Evolutionary conservation across 1,140 invertebrate genomes (phyloP).

Genomic region (Anastatus disparis): DNA sequence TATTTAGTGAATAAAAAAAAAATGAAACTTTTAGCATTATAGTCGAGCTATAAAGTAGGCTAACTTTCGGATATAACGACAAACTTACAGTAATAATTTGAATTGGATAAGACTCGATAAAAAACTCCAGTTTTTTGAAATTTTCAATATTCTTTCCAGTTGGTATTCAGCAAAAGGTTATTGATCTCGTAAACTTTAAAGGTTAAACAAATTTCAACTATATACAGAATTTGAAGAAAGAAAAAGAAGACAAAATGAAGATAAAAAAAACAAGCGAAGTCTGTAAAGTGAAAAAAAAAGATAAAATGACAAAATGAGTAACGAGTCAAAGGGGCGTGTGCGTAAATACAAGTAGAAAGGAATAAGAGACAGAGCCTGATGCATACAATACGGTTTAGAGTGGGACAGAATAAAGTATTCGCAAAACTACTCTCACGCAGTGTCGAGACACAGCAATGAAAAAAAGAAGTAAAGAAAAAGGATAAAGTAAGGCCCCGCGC

Average conservation of each 20-base stretch:
- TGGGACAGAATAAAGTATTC: not conserved
- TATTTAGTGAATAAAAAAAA: too few species aligned
- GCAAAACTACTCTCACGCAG: conserved; percentile 9
- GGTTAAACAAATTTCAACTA: too few species aligned
- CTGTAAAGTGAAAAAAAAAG: not conserved
- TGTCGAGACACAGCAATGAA: not conserved
- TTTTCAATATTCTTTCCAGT: too few species aligned
- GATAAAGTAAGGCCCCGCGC: conserved; percentile 31
- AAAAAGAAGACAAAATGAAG: too few species aligned
- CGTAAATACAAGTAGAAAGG: conserved; percentile 2
- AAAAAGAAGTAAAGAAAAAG: not conserved
- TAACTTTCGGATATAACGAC: too few species aligned
- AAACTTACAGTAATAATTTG: not conserved
- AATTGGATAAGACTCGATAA: not conserved
- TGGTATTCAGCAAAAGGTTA: too few species aligned
- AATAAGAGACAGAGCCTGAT: not conserved
- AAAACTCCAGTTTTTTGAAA: too few species aligned
- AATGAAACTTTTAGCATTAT: too few species aligned
- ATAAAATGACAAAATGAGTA: not conserved
- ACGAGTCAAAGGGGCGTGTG: not conserved
- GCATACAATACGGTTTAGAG: not conserved
- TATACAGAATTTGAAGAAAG: too few species aligned
- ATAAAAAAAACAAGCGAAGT: not conserved
- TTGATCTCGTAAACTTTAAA: too few species aligned
- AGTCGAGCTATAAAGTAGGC: too few species aligned